Conservation (phyloP, 2,113 vertebrate genomes). For the Romanogobio albipinnatus region DNA sequence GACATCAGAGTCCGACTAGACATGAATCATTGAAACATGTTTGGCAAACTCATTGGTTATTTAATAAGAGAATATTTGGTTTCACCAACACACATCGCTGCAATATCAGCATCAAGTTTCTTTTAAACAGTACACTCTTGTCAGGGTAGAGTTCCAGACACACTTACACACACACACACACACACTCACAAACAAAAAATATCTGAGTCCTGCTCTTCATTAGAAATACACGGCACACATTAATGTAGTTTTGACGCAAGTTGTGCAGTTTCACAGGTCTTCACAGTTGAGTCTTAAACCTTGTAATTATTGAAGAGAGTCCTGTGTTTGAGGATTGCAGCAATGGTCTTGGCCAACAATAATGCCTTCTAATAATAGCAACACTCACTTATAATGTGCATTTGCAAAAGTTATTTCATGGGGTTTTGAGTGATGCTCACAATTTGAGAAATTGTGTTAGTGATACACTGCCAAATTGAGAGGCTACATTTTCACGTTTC, state of each 20-base stretch:
- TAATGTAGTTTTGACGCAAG: slow-evolving; percentile 17
- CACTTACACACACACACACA: slow-evolving; percentile 8
- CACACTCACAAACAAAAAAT: slow-evolving; percentile 29
- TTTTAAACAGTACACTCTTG: slow-evolving; percentile 43
- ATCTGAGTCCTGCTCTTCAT: slow-evolving; percentile 53
- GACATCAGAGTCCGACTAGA: background rate
- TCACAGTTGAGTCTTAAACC: slow-evolving; percentile 44
- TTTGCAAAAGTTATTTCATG: background rate
- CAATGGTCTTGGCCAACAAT: slow-evolving; percentile 3
- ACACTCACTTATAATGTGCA: background rate
- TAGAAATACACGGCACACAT: slow-evolving; percentile 37
- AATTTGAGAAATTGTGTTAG: background rate
- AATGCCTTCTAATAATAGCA: slow-evolving; percentile 27
- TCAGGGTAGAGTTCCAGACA: slow-evolving; percentile 38
- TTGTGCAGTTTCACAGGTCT: slow-evolving; percentile 36
- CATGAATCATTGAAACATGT: slow-evolving; percentile 61
- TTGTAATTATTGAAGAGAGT: slow-evolving; percentile 13
- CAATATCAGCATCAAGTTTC: slow-evolving; percentile 56
- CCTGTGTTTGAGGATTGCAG: slow-evolving; percentile 25
- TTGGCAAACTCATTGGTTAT: slow-evolving; percentile 64
- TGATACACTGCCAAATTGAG: slow-evolving; percentile 8
- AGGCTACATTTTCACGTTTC: background rate
- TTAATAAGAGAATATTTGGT: slow-evolving; percentile 70
- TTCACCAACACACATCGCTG: slow-evolving; percentile 56
- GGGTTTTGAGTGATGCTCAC: background rate